phyloP scores from a whole-genome alignment of 2,797 vertebrate genomes.

The Petrocephalus schoutedeni region DNA sequence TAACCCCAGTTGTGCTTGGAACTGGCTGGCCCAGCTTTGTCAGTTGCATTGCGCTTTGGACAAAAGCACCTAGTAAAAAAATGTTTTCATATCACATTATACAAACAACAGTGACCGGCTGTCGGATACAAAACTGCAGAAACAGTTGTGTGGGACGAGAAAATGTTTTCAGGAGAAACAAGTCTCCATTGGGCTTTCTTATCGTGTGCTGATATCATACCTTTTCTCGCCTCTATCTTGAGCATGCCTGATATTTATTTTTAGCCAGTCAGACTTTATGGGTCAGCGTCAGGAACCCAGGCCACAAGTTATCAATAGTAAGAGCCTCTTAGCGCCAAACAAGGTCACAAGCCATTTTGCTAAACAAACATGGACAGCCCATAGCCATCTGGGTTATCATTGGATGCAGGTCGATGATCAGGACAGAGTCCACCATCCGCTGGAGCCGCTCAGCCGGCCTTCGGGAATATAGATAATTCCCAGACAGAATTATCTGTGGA shows the following conservation, averaged over 20 bases:
- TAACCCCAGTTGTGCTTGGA: not conserved
- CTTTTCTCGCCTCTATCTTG: not conserved
- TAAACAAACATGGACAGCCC: not conserved
- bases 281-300: not conserved
- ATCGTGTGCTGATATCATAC: not conserved
- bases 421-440: not conserved
- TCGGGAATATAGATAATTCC: conserved; percentile 32
- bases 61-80: not conserved
- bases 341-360: not conserved
- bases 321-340: not conserved
- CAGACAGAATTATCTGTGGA: conserved; percentile 39
- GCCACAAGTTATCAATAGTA: not conserved
- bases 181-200: not conserved
- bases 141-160: not conserved
- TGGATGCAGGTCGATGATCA: not conserved
- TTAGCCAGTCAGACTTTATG: not conserved
- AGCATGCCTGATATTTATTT: not conserved
- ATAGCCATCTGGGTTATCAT: not conserved
- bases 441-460: conserved; percentile 30
- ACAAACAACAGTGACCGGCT: conserved; percentile 53
- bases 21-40: not conserved
- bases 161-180: not conserved
- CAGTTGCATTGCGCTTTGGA: not conserved
- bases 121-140: no score
- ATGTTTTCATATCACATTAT: conserved; percentile 57